Base-by-base conservation (phyloP, 2,888 invertebrate species). In the Arge pagana region DNA sequence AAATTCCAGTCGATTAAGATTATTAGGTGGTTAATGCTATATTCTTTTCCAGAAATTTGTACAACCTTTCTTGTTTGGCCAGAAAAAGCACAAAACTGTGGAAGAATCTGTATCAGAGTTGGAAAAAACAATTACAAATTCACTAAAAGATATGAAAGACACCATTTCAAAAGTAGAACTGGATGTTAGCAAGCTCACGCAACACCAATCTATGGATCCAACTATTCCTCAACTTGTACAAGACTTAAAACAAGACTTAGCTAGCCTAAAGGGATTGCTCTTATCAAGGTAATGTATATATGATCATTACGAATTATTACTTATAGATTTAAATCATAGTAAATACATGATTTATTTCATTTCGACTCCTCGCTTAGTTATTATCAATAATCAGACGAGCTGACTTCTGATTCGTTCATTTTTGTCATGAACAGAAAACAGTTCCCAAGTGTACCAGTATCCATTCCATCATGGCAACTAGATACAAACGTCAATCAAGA, bases 401-500 rank as follows among this genome's bases (percentile, higher is more conserved):
- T 53, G 48, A 49, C 45, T 48, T 51, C 57, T 56, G 48, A 40
- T 56, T 61, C 50, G 30, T 8, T 61, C 51, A 50, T 53, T 40
- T 59, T 54, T 55, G 55, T 40, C 41, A 41, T 51, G 45, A 61
- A 58, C 60, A 88, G 90, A 67, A 90, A 90, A 75, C 90, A 90
- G 78, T 91, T 91, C 74, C 88, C 90, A 15, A 82, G 85, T 8
- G 82, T 89, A 2, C 77, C 80, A 23, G 70, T 76, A 1, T 88
- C 89, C 1, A 90, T 91, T 62, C 90, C 91, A 15, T 84, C 88
- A 10, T 91, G 91, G 91, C 90, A 91, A 73, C 77, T 89, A 53
- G 84, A 84, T 42, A 82, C 76, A 33, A 65, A 60, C 57, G 69
- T 65, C 51, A 65, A 56, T 41, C 70, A 64, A 57, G 74, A 68